These are phyloP conservation scores for Charaxes varanes DNA, from an alignment of 1,140 invertebrate species.

Conservation along the genomic window DNA sequence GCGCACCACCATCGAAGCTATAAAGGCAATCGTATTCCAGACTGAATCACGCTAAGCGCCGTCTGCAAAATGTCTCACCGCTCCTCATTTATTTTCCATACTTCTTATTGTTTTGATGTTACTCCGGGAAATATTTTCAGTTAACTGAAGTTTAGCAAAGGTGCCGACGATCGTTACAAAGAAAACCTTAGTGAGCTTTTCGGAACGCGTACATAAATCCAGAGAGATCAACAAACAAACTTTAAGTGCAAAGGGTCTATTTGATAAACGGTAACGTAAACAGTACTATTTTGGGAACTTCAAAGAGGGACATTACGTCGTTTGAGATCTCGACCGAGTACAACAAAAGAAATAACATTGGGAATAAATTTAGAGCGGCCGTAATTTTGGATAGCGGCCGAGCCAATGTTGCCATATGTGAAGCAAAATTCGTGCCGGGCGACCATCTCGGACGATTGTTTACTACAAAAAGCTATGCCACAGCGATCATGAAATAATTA, in stretches of 20 bases:
- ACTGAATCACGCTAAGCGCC: slow-evolving; percentile 69
- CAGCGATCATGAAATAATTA: slow-evolving; percentile 64
- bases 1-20: slow-evolving; percentile 34
- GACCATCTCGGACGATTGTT: slow-evolving; percentile 24
- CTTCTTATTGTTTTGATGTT: slow-evolving; percentile 19
- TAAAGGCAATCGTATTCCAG: slow-evolving; percentile 65
- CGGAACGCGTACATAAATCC: slow-evolving; percentile 10
- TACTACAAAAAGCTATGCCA: slow-evolving; percentile 23
- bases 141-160: slow-evolving; percentile 1
- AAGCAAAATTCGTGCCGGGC: slow-evolving; percentile 4
- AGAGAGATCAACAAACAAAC: slow-evolving; percentile 16
- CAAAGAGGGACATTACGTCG: slow-evolving; percentile 38
- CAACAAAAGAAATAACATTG: slow-evolving; percentile 58
- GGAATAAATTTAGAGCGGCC: slow-evolving; percentile 45
- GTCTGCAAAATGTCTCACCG: slow-evolving; percentile 72
- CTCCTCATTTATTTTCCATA: slow-evolving; percentile 42
- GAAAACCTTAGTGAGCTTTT: slow-evolving; percentile 4
- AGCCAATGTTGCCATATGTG: slow-evolving; percentile 39
- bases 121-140: slow-evolving; percentile 13
- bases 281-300: slow-evolving; percentile 25
- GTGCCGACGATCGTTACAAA: slow-evolving; percentile 2
- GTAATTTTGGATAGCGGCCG: slow-evolving; percentile 47
- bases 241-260: slow-evolving; percentile 19
- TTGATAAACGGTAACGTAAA: slow-evolving; percentile 24
- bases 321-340: slow-evolving; percentile 36